phyloP scores from a whole-genome alignment of 2,888 invertebrate species.

The Bimastos eiseni region DNA sequence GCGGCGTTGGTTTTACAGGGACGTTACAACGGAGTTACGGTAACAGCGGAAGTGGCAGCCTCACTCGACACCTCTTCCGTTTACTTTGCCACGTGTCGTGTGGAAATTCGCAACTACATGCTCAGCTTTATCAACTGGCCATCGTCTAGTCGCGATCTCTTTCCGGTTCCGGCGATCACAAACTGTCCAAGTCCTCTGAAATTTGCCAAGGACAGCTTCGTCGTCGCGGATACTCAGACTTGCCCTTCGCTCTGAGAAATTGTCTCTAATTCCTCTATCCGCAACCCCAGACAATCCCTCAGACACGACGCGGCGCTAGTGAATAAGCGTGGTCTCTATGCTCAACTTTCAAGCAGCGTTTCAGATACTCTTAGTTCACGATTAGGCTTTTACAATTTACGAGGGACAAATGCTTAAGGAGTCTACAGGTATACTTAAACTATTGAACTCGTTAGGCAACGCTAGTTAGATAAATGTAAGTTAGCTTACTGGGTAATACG shows the following conservation, averaged over 20 bases:
- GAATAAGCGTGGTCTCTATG: no score
- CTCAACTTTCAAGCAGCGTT: no score
- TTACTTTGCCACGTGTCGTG: constrained; percentile 28
- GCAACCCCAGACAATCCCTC: no score
- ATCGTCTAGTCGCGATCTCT: not conserved
- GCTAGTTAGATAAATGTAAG: no score
- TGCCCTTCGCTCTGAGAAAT: not conserved
- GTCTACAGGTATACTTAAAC: no score
- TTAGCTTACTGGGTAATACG: no score
- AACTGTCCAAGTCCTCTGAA: not conserved
- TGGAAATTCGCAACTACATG: constrained; percentile 31
- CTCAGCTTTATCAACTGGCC: constrained; percentile 29
- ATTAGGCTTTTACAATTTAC: no score
- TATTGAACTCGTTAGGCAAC: no score
- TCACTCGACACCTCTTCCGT: not conserved
- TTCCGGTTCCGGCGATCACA: not conserved
- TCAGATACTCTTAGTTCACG: no score
- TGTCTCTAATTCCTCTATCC: no score
- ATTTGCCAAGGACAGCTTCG: not conserved
- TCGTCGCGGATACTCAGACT: not conserved
- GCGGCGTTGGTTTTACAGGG: constrained; percentile 13
- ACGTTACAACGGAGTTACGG: not conserved
- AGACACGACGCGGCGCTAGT: no score
- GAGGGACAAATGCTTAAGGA: no score
- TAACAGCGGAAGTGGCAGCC: constrained; percentile 21